Percentiles rank a stretch among this genome's conserved stretches.
Evolutionary conservation across 92 coral and sea anemone species (phyloP).

Genomic region (Montipora capitata): DNA sequence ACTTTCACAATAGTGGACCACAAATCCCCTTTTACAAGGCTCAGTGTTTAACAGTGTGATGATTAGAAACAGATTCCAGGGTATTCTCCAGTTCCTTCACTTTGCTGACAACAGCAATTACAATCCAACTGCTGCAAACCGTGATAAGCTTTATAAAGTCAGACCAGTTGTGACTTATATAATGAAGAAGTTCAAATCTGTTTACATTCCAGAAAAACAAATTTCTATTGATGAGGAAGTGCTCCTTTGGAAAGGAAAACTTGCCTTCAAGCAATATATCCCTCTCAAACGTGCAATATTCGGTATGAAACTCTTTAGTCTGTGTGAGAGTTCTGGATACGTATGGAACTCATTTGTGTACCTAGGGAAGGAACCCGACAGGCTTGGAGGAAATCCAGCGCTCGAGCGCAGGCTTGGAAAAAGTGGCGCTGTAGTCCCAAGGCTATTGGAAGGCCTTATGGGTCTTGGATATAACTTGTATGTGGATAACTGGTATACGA

Average conservation of each 20-base stretch:
- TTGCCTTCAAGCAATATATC: constrained; percentile 67
- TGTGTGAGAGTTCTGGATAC: constrained; percentile 65
- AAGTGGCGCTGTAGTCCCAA: constrained; percentile 17
- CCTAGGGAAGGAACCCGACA: background rate
- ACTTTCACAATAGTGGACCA: constrained; percentile 35
- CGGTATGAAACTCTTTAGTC: constrained; percentile 55
- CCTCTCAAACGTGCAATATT: constrained; percentile 57
- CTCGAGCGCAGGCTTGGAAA: no score
- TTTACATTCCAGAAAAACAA: constrained; percentile 49
- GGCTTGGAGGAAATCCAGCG: background rate
- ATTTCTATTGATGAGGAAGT: constrained; percentile 65
- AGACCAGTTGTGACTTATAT: constrained; percentile 50
- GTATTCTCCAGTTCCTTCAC: constrained; percentile 40
- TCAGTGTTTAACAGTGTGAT: constrained; percentile 37
- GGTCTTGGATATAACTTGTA: constrained; percentile 29
- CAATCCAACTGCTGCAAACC: constrained; percentile 47
- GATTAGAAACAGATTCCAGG: constrained; percentile 40
- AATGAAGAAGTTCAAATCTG: constrained; percentile 35
- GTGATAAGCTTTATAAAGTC: constrained; percentile 58
- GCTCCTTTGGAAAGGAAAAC: constrained; percentile 70
- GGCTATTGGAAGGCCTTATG: constrained; percentile 10
- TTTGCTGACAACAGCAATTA: constrained; percentile 35
- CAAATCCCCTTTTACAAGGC: constrained; percentile 33
- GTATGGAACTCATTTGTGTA: constrained; percentile 70
- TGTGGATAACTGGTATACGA: constrained; percentile 48